phyloP scores from a whole-genome alignment of 1,140 invertebrate species.

The Caenorhabditis elegans region DNA sequence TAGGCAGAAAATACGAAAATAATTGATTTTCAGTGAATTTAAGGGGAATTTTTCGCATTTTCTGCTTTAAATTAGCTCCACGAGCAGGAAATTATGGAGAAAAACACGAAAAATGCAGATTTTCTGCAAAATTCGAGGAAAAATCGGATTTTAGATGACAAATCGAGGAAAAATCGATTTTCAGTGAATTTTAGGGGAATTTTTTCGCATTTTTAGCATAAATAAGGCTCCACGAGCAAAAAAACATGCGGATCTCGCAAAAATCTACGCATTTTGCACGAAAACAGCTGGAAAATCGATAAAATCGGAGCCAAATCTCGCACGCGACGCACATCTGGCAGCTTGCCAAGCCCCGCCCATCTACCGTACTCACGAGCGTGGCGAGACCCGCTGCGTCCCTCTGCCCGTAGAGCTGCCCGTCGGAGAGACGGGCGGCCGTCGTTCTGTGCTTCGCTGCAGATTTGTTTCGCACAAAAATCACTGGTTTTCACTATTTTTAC shows the following conservation, averaged over 20 bases:
- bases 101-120: too few species aligned
- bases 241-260: too few species aligned
- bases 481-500: not conserved
- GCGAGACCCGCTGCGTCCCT: constrained; percentile 11
- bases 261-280: not conserved
- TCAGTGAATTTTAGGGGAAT: too few species aligned
- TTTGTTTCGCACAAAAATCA: not conserved
- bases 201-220: too few species aligned
- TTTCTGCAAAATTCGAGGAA: too few species aligned
- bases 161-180: not conserved
- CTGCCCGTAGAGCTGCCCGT: constrained; percentile 29
- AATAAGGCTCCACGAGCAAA: too few species aligned
- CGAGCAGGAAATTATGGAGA: too few species aligned
- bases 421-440: not conserved
- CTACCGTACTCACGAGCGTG: not conserved
- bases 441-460: not conserved
- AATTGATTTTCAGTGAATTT: too few species aligned
- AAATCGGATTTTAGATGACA: too few species aligned
- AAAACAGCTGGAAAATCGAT: not conserved
- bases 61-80: too few species aligned
- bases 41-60: too few species aligned
- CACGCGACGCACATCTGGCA: not conserved
- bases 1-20: too few species aligned
- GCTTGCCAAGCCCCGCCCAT: not conserved
- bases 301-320: not conserved